These are phyloP conservation scores for Sphenopsis melanotis DNA, from an alignment of 2,797 vertebrate species.

Conservation along the genomic window DNA sequence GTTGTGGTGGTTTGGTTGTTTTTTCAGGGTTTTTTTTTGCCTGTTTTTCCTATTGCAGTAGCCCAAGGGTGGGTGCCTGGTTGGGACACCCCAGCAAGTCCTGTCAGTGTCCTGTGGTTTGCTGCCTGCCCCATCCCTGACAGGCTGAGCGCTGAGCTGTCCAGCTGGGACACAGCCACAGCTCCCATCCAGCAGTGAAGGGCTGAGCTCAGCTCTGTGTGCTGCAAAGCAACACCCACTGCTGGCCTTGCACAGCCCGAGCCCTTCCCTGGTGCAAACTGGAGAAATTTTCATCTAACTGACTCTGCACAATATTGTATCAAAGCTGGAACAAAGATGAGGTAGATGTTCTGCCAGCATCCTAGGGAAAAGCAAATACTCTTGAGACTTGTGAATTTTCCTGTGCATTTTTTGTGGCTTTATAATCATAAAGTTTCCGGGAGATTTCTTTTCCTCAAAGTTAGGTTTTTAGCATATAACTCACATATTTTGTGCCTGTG, in stretches of 20 bases:
- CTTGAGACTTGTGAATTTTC: not conserved
- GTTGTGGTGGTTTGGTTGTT: not conserved
- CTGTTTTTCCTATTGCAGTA: not conserved
- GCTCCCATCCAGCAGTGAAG: not conserved
- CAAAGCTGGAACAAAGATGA: not conserved
- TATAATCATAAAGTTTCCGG: not conserved
- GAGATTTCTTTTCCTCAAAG: not conserved
- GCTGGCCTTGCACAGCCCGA: not conserved
- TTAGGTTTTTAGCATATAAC: not conserved
- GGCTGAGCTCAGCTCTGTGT: fast-evolving
- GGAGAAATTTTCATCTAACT: not conserved
- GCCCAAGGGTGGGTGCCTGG: not conserved
- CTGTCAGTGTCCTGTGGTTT: not conserved
- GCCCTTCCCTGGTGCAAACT: not conserved
- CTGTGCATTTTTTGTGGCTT: not conserved
- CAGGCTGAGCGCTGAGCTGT: not conserved
- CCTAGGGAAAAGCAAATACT: not conserved
- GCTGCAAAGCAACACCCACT: not conserved
- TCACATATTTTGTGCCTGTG: not conserved
- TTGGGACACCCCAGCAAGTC: not conserved
- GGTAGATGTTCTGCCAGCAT: not conserved
- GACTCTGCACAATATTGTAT: not conserved
- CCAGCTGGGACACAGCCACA: not conserved
- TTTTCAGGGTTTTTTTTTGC: not conserved
- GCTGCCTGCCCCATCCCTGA: fast-evolving